phyloP scores from a whole-genome alignment of 2,797 vertebrate species.

The Chromis chromis region DNA sequence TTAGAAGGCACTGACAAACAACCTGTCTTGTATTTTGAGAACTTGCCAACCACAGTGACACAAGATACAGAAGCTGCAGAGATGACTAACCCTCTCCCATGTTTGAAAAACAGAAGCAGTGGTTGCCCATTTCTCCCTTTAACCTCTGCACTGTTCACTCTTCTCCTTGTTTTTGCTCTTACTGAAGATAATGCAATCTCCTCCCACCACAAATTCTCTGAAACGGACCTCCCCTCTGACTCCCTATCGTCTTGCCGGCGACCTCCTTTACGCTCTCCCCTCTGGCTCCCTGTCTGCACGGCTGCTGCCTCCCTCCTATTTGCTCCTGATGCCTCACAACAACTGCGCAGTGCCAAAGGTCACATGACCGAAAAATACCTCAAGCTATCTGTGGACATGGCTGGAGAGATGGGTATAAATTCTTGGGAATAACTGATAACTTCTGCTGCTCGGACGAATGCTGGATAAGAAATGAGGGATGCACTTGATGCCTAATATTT shows the following conservation, averaged over 20 bases:
- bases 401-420: slow-evolving; percentile 4
- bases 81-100: background rate
- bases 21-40: background rate
- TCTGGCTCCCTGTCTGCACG: slow-evolving; percentile 45
- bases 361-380: slow-evolving; percentile 44
- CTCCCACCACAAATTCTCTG: slow-evolving; percentile 25
- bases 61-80: background rate
- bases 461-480: background rate
- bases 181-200: slow-evolving; percentile 39
- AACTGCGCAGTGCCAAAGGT: slow-evolving; percentile 52
- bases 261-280: slow-evolving; percentile 28
- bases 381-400: slow-evolving; percentile 20
- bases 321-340: slow-evolving; percentile 56
- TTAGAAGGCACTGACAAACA: background rate
- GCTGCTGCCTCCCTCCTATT: slow-evolving; percentile 25
- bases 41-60: background rate
- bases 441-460: background rate
- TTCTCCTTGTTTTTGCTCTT: slow-evolving; percentile 37
- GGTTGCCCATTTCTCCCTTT: background rate
- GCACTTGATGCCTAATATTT: background rate
- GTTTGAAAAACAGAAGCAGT: slow-evolving; percentile 30
- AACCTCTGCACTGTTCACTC: slow-evolving; percentile 33
- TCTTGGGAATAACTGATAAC: slow-evolving; percentile 8
- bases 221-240: slow-evolving; percentile 19
- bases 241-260: slow-evolving; percentile 3